Evolutionary conservation across 2,888 invertebrate species (phyloP), one percentile per base, ranked within the genome.

Genomic region (Allophyes oxyacanthae): DNA sequence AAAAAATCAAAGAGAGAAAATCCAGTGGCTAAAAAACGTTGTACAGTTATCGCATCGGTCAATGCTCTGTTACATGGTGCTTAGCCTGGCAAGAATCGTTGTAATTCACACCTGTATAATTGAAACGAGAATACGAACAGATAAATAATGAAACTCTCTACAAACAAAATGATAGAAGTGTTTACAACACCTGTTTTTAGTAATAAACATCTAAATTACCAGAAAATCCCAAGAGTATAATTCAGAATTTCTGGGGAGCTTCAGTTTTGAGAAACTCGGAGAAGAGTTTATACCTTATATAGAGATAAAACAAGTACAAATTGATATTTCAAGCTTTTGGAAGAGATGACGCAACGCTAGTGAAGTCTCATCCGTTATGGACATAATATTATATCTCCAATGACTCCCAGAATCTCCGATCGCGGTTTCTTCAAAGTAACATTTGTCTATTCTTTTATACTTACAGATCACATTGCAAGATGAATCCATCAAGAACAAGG

Each of bases 391-490:
- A n/a, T n/a, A n/a, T n/a, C 40, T 15, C 14, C 67, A 45, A 20
- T 20, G 4, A 20, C 2, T 2, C 20, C 20, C 20, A 28, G 28
- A 6, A 1, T 2, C 1, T 6, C 6, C 7, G 28, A 8, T 28
- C 28, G 28, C 28, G 28, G 1, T 1, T 1, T 28, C 6, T 28
- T 28, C 15, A 38, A 6, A 10, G 3, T 30, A 11, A 1, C 32
- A 9, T 38, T n/a, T 30, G 9, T 7, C 13, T 43, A 51, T 40
- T 6, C 6, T 3, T 25, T 37, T 54, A 45, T 41, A 30, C 49
- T 89, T 85, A 20, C 86, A 94, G 94, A 94, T 94, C 37, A 94
- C 94, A 36, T 78, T 94, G 32, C 94, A 94, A 89, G 94, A 94
- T 81, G 93, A 93, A 72, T 75, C 86, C 6, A 90, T 90, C 63